Percentiles rank a stretch among this genome's conserved stretches.
Conservation (phyloP, 2,888 invertebrate species). For the Athetis lepigone region DNA sequence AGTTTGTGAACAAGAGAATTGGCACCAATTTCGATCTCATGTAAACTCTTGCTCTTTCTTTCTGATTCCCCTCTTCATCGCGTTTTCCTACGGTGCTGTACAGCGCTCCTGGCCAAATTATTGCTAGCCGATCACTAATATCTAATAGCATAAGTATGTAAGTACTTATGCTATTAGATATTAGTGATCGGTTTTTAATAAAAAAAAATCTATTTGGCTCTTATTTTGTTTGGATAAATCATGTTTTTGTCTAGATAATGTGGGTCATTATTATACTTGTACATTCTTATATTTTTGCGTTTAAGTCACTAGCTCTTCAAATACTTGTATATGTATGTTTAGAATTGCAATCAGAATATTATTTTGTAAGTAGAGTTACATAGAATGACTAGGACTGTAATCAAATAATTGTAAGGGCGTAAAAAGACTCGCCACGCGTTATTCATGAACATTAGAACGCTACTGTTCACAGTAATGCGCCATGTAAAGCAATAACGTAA, state of each 20-base stretch:
- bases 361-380: constrained; percentile 10
- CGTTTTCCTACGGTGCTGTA: too few species aligned
- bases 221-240: neutral
- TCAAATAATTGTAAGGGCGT: neutral
- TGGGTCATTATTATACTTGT: constrained; percentile 1
- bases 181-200: neutral
- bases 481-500: too few species aligned
- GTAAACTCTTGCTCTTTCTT: too few species aligned
- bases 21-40: too few species aligned
- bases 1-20: too few species aligned
- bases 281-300: constrained; percentile 1
- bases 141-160: too few species aligned
- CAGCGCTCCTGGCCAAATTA: too few species aligned
- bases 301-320: neutral
- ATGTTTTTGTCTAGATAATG: neutral
- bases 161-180: too few species aligned
- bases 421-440: neutral
- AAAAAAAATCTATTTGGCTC: neutral
- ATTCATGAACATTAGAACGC: too few species aligned
- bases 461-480: too few species aligned
- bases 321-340: constrained; percentile 5
- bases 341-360: constrained; percentile 1
- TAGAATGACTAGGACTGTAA: neutral
- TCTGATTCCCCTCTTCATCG: too few species aligned
- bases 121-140: too few species aligned